Percentiles rank a stretch among this genome's conserved stretches.
Evolutionary conservation across 2,797 vertebrate species (phyloP).

Genomic region (Microctenopoma stevenorrisi): DNA sequence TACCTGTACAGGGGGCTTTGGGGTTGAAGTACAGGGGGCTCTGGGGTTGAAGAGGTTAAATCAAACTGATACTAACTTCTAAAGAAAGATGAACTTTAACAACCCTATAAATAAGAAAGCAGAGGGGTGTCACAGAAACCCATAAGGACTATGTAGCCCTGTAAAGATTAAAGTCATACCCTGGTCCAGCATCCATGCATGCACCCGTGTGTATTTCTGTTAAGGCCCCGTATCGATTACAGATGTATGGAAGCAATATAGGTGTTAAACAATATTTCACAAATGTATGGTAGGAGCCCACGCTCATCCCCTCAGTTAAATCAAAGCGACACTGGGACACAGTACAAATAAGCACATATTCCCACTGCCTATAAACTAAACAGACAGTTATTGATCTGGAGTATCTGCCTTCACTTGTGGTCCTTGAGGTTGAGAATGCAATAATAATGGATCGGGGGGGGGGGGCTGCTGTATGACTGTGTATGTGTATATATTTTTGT

Average conservation of each 20-base stretch:
- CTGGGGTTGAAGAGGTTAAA: neutral
- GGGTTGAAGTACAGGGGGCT: too few relatives aligned
- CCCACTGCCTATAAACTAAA: conserved; percentile 81
- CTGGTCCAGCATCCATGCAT: conserved; percentile 2
- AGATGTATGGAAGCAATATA: conserved; percentile 70
- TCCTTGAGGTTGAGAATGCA: conserved; percentile 69
- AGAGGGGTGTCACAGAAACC: conserved; percentile 29
- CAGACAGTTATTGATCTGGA: conserved; percentile 84
- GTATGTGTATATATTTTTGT: conserved; percentile 48
- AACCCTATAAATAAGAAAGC: conserved; percentile 16
- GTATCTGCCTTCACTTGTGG: conserved; percentile 67
- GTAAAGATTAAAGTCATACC: conserved; percentile 38
- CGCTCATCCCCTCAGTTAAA: conserved; percentile 75
- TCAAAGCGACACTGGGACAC: conserved; percentile 75
- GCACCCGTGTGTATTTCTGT: conserved; percentile 40
- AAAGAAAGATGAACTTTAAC: conserved; percentile 35
- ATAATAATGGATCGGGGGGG: conserved; percentile 76
- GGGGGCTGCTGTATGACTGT: conserved; percentile 37
- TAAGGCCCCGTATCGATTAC: conserved; percentile 65
- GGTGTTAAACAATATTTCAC: conserved; percentile 81
- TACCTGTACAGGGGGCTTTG: too few relatives aligned
- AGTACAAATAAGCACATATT: conserved; percentile 72
- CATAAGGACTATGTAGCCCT: conserved; percentile 6
- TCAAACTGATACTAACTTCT: conserved; percentile 26
- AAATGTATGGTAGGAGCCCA: conserved; percentile 70